These are phyloP conservation scores for Budorcas taxicolor DNA, from an alignment of 2,113 vertebrate genomes.

Conservation along the genomic window DNA sequence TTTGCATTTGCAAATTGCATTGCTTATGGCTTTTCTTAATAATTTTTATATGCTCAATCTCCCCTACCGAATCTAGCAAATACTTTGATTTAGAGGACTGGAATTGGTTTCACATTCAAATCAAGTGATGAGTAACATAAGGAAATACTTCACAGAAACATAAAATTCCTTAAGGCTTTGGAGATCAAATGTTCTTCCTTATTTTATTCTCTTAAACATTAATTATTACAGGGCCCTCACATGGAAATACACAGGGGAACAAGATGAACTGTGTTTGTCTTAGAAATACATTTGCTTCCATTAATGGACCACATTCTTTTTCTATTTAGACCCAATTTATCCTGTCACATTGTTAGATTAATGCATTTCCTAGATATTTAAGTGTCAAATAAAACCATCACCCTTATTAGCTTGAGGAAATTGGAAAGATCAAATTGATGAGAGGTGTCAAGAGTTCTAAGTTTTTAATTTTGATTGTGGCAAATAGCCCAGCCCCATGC, in stretches of 20 bases:
- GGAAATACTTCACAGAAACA: slow-evolving; percentile 29
- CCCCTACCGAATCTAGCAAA: not conserved
- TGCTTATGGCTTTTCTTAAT: slow-evolving; percentile 20
- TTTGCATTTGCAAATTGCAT: not conserved
- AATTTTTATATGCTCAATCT: not conserved
- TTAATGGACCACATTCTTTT: slow-evolving; percentile 23
- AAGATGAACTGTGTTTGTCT: slow-evolving; percentile 4
- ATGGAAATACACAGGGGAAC: not conserved
- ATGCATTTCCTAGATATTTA: slow-evolving; percentile 63
- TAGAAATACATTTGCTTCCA: slow-evolving; percentile 45
- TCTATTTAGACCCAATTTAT: slow-evolving; percentile 51
- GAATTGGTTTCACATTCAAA: slow-evolving; percentile 32
- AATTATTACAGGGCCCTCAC: slow-evolving; percentile 2
- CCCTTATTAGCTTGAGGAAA: slow-evolving; percentile 62
- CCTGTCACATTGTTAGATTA: slow-evolving; percentile 59
- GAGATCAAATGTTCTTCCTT: not conserved
- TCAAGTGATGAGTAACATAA: slow-evolving; percentile 4
- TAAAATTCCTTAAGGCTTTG: not conserved
- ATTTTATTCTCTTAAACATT: slow-evolving; percentile 4
- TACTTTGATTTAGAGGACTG: not conserved
- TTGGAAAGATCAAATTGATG: slow-evolving; percentile 57
- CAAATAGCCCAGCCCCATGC: not conserved
- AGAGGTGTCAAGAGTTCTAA: slow-evolving; percentile 52
- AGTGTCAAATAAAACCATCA: slow-evolving; percentile 62
- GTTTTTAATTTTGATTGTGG: slow-evolving; percentile 56